Conservation (phyloP, 2,113 vertebrate species). For the Heliornis fulica region DNA sequence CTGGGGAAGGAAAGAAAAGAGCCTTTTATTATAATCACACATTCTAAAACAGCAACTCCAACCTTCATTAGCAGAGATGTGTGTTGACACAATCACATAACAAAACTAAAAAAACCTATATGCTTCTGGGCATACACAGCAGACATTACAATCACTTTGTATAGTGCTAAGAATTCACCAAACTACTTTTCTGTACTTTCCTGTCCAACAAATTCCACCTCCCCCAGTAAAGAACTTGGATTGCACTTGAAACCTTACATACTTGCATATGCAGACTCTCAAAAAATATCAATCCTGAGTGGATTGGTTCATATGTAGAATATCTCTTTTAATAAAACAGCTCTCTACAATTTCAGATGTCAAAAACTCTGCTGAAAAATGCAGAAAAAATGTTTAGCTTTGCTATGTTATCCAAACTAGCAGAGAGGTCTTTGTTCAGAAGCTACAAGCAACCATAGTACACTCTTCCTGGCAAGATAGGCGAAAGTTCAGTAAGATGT, state of each 20-base stretch:
- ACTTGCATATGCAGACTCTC: accelerated
- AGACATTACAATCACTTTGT: not conserved
- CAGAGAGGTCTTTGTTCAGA: not conserved
- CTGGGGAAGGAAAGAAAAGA: not conserved
- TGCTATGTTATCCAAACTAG: not conserved
- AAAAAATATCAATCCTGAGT: not conserved
- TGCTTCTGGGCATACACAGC: not conserved
- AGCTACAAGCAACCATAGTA: not conserved
- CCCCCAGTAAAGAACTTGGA: not conserved
- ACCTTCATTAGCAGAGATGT: not conserved
- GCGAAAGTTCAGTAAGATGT: not conserved
- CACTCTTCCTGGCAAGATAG: not conserved
- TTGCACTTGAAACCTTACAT: not conserved
- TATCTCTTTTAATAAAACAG: not conserved
- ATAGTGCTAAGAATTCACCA: not conserved
- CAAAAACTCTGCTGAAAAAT: not conserved
- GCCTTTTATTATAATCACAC: not conserved
- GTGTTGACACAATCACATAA: not conserved
- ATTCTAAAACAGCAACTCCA: not conserved
- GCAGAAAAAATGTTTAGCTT: not conserved
- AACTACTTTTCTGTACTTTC: not conserved
- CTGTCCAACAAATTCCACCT: not conserved
- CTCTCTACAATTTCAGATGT: not conserved
- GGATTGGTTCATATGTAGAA: not conserved
- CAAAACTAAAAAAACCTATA: not conserved